Percentiles rank a stretch among this genome's conserved stretches.
Conservation (phyloP, 2,888 invertebrate genomes). For the Drosophila prostipennis region DNA sequence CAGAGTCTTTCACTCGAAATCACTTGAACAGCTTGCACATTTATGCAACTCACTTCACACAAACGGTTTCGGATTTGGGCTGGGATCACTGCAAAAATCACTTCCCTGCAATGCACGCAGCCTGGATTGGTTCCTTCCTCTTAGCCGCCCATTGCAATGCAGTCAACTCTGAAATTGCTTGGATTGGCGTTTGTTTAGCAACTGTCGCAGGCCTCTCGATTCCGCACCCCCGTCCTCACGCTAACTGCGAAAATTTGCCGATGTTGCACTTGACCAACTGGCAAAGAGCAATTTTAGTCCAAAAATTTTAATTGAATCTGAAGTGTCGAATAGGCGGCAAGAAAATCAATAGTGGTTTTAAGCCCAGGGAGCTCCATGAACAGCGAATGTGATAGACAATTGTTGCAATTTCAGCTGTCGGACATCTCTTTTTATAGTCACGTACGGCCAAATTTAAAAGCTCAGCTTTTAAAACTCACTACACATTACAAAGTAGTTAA, state of each 20-base stretch:
- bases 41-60: conserved; percentile 64
- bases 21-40: conserved; percentile 71
- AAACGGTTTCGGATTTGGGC: conserved; percentile 49
- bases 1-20: conserved; percentile 60
- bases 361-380: neutral
- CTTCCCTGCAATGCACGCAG: conserved; percentile 40
- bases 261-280: conserved; percentile 42
- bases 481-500: no score
- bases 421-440: neutral
- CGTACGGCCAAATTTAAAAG: neutral
- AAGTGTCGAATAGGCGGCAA: conserved; percentile 51
- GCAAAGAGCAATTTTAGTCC: conserved; percentile 44
- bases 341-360: conserved; percentile 38
- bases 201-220: conserved; percentile 51
- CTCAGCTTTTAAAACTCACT: neutral
- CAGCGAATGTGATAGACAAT: neutral
- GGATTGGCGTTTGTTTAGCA: conserved; percentile 60
- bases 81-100: conserved; percentile 65
- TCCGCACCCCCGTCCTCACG: neutral
- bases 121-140: neutral
- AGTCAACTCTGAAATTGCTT: conserved; percentile 68
- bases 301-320: conserved; percentile 68
- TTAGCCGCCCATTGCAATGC: conserved; percentile 44
- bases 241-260: conserved; percentile 22
- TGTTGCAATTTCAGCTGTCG: neutral